phyloP scores from a whole-genome alignment of 2,113 vertebrate genomes.

The Semnornis frantzii region DNA sequence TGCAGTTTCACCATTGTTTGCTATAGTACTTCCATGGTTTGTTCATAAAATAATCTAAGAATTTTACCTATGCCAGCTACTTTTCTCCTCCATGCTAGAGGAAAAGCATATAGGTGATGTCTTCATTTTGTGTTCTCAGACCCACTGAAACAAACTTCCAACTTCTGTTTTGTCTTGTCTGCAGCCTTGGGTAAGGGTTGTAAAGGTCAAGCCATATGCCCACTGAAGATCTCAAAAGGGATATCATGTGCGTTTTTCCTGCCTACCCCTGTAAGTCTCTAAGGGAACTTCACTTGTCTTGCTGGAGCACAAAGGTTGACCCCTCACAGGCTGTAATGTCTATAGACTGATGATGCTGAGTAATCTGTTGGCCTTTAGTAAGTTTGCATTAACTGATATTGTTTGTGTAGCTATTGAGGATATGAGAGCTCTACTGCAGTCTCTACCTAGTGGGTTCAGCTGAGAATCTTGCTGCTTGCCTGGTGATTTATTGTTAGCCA shows the following conservation, averaged over 20 bases:
- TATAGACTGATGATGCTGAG: not conserved
- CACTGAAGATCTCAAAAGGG: not conserved
- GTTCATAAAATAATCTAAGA: not conserved
- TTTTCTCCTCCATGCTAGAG: not conserved
- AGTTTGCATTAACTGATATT: not conserved
- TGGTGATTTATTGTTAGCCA: not conserved
- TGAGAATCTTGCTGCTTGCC: fast-evolving
- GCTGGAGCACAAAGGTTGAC: not conserved
- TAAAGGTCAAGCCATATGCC: not conserved
- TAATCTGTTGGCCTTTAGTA: not conserved
- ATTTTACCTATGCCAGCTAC: not conserved
- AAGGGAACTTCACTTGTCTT: fast-evolving
- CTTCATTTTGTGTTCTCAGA: not conserved
- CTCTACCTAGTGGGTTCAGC: fast-evolving
- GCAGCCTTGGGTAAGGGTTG: not conserved
- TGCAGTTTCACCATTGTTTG: not conserved
- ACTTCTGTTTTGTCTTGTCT: not conserved
- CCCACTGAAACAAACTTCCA: not conserved
- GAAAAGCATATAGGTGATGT: not conserved
- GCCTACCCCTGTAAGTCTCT: not conserved
- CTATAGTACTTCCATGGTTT: not conserved
- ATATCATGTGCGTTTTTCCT: not conserved
- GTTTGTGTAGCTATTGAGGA: not conserved
- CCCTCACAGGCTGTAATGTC: not conserved
- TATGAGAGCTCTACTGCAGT: not conserved